Conservation (phyloP, 2,888 invertebrate genomes). For the Xestia c-nigrum region DNA sequence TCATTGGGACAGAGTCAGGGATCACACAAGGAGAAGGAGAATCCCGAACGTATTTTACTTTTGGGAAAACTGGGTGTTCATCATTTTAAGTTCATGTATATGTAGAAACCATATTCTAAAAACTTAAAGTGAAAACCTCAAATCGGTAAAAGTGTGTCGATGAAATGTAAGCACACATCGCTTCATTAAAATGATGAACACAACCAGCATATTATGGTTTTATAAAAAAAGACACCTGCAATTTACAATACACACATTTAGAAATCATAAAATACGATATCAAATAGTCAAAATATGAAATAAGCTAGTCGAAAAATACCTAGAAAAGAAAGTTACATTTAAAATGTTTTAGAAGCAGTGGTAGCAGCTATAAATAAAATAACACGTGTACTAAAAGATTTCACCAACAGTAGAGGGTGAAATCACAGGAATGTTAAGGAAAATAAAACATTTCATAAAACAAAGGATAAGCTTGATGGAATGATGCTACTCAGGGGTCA, state of each 20-base stretch:
- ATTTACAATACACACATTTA: conserved; percentile 61
- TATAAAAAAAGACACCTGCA: conserved; percentile 62
- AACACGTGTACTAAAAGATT: conserved; percentile 57
- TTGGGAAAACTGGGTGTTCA: conserved; percentile 60
- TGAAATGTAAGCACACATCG: not conserved
- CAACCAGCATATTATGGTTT: conserved; percentile 29
- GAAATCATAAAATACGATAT: conserved; percentile 55
- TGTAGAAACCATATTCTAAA: not conserved
- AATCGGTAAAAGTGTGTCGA: not conserved
- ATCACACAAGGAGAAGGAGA: conserved; percentile 70
- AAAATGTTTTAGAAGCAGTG: conserved; percentile 68
- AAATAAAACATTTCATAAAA: conserved; percentile 58
- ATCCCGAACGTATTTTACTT: conserved; percentile 62
- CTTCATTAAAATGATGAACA: conserved; percentile 40
- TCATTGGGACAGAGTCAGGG: conserved; percentile 84
- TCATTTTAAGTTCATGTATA: conserved; percentile 41
- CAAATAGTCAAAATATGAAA: conserved; percentile 51
- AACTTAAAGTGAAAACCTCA: not conserved
- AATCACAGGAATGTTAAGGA: conserved; percentile 56
- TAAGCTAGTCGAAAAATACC: conserved; percentile 62
- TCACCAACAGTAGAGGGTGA: conserved; percentile 50
- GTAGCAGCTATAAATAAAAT: conserved; percentile 67
- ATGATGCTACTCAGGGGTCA: conserved; percentile 73
- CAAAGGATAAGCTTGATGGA: conserved; percentile 68
- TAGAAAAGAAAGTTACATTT: conserved; percentile 53